Conservation (phyloP, 2,113 vertebrate genomes). For the Tychaedon coryphoeus region DNA sequence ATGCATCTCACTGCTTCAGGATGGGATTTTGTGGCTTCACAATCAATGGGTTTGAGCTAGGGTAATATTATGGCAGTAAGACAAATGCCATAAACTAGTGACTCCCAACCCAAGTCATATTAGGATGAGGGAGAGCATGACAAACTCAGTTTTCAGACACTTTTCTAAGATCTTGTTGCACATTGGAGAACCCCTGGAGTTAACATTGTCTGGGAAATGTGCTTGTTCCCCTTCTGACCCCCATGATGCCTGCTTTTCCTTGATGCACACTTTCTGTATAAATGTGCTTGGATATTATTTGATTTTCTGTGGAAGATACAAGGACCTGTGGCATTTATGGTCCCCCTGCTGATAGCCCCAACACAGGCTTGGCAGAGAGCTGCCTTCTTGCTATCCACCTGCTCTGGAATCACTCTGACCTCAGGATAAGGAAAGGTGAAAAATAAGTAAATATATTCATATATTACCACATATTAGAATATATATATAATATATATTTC, state of each 20-base stretch:
- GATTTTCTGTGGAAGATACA: background rate
- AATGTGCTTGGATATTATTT: background rate
- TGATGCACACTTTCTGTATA: background rate
- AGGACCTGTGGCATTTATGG: background rate
- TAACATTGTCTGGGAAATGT: background rate
- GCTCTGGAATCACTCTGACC: background rate
- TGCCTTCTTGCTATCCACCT: background rate
- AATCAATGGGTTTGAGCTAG: background rate
- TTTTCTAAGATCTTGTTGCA: background rate
- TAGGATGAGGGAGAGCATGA: background rate
- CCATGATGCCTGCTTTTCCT: background rate
- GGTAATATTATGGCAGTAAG: background rate
- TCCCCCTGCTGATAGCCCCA: background rate
- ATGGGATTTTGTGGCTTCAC: background rate
- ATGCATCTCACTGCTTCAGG: background rate
- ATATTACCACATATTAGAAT: background rate
- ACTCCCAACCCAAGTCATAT: background rate
- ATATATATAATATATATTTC: background rate
- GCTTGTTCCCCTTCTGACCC: background rate
- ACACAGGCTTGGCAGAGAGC: background rate
- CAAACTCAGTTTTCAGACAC: background rate
- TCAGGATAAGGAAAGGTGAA: background rate
- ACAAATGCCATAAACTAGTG: background rate
- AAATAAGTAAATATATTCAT: background rate
- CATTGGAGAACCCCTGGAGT: background rate